phyloP scores from a whole-genome alignment of 2,888 invertebrate species.

The Polydrusus pterygomalis region DNA sequence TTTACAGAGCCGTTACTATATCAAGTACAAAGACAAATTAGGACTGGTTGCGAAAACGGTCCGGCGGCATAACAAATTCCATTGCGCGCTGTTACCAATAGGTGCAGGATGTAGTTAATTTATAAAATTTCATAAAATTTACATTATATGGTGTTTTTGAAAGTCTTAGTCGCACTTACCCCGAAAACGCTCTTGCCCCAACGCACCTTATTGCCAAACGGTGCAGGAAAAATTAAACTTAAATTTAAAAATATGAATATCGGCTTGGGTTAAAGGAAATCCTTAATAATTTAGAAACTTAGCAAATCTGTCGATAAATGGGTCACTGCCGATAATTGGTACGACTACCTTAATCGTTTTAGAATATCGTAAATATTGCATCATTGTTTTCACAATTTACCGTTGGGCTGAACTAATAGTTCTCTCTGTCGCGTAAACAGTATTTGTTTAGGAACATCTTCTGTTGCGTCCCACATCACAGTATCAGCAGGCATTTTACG shows the following conservation, averaged over 20 bases:
- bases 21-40: neutral
- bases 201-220: constrained; percentile 11
- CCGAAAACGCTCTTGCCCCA: constrained; percentile 5
- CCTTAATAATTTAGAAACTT: too few species aligned
- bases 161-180: constrained; percentile 3
- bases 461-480: constrained; percentile 12
- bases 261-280: too few species aligned
- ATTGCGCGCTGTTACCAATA: constrained; percentile 10
- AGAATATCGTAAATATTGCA: neutral
- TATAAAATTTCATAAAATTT: neutral
- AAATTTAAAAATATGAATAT: too few species aligned
- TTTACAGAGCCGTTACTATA: neutral
- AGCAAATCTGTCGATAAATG: too few species aligned
- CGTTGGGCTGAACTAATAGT: neutral
- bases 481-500: constrained; percentile 7
- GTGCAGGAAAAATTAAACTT: too few species aligned
- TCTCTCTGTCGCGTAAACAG: constrained; percentile 7
- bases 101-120: neutral
- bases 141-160: constrained; percentile 4
- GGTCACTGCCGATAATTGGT: too few species aligned
- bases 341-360: too few species aligned
- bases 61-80: neutral
- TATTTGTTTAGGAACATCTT: constrained; percentile 7
- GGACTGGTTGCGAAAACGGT: constrained; percentile 1
- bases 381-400: neutral